A percentile compares a stretch with the other conserved stretches of the same genome.
These are phyloP conservation scores for Bombyx mandarina DNA, from an alignment of 1,140 invertebrate species.

Conservation along the genomic window DNA sequence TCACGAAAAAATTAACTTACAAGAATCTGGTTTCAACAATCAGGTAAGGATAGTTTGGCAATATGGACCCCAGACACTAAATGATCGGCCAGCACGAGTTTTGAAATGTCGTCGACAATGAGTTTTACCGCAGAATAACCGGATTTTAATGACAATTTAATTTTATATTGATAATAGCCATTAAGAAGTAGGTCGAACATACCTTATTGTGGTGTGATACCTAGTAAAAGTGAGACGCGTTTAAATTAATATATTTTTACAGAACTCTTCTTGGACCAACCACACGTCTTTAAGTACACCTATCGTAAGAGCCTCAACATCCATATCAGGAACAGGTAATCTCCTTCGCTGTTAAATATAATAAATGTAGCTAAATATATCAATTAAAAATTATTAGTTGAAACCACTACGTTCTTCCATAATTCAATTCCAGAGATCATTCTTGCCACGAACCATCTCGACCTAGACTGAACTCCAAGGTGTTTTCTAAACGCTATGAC, in stretches of 20 bases:
- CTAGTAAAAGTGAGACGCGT: slow-evolving; percentile 22
- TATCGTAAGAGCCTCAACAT: slow-evolving; percentile 29
- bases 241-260: slow-evolving; percentile 21
- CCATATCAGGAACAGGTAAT: slow-evolving; percentile 42
- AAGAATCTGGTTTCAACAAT: slow-evolving; percentile 47
- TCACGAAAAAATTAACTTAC: slow-evolving; percentile 37
- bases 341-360: background rate
- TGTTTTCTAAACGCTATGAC: too few relatives aligned
- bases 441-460: too few relatives aligned
- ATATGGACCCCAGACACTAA: slow-evolving; percentile 4
- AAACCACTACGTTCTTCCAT: too few relatives aligned
- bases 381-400: too few relatives aligned
- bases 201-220: slow-evolving; percentile 31
- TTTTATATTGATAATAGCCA: slow-evolving; percentile 42
- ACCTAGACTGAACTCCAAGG: too few relatives aligned
- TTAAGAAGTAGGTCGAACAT: slow-evolving; percentile 39
- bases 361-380: background rate
- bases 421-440: too few relatives aligned
- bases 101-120: background rate
- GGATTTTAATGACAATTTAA: slow-evolving; percentile 62
- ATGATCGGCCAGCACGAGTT: background rate
- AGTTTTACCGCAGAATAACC: slow-evolving; percentile 50
- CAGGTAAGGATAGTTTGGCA: slow-evolving; percentile 36
- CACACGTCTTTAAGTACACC: slow-evolving; percentile 37
- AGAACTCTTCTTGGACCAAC: slow-evolving; percentile 43